Conservation (phyloP, 1,140 invertebrate species). For the Lucilia sericata region DNA sequence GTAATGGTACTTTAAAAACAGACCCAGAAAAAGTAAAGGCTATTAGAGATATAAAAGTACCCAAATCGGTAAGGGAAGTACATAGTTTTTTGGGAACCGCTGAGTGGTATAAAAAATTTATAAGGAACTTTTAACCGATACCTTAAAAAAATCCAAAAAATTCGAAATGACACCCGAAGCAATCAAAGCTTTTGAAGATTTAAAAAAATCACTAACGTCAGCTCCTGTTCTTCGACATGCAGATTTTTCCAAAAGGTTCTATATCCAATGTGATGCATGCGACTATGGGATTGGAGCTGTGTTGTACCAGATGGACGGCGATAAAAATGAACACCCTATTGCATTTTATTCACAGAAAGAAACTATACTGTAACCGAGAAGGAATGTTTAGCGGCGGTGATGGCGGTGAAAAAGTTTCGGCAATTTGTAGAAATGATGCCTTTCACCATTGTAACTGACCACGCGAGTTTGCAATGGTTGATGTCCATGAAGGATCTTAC, state of each 20-base stretch:
- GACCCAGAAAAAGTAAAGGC: no score
- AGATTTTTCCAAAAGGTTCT: slow-evolving; percentile 45
- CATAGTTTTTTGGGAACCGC: slow-evolving; percentile 13
- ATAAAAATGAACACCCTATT: slow-evolving; percentile 8
- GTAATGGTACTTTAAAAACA: no score
- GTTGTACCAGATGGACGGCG: slow-evolving; percentile 17
- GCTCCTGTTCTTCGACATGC: slow-evolving; percentile 26
- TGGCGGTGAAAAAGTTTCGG: background rate
- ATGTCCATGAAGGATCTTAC: no score
- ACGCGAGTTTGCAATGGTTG: no score
- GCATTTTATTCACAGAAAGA: slow-evolving; percentile 34
- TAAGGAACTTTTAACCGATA: background rate
- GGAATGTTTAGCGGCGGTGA: slow-evolving; percentile 44
- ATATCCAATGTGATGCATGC: slow-evolving; percentile 22
- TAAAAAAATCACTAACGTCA: background rate
- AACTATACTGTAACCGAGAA: slow-evolving; percentile 42
- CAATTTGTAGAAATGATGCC: background rate
- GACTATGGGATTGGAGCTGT: slow-evolving; percentile 5
- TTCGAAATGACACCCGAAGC: no score
- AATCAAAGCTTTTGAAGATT: no score
- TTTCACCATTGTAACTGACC: no score
- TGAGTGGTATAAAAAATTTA: background rate
- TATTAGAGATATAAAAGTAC: background rate
- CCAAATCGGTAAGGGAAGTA: background rate
- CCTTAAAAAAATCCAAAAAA: background rate